Conservation (phyloP, 2,797 vertebrate species). For the Semotilus atromaculatus region DNA sequence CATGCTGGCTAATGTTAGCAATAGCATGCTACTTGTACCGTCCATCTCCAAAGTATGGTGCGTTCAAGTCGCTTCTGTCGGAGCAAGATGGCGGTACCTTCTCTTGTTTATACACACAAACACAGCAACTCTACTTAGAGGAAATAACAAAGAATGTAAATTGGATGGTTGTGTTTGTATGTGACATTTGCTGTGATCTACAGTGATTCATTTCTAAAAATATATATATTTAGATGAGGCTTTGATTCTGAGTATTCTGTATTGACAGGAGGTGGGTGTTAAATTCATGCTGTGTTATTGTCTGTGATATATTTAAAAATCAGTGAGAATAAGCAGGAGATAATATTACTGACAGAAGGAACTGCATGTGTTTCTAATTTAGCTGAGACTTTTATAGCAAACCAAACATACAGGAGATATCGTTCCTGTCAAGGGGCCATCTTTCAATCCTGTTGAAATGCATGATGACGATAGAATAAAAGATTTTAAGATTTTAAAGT, state of each 20-base stretch:
- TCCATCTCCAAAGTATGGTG: background rate
- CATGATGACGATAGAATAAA: background rate
- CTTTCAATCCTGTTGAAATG: background rate
- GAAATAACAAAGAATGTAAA: background rate
- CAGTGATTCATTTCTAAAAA: background rate
- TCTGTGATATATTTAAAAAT: slow-evolving; percentile 16
- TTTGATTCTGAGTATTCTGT: background rate
- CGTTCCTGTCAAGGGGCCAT: background rate
- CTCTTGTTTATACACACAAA: background rate
- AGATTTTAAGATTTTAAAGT: slow-evolving; percentile 22
- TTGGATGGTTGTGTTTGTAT: background rate
- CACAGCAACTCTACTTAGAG: no score
- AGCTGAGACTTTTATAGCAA: background rate
- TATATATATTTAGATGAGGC: background rate
- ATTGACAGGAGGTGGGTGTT: slow-evolving; percentile 4
- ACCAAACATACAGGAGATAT: background rate
- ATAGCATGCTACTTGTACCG: background rate
- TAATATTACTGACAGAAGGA: background rate
- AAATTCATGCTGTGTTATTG: background rate
- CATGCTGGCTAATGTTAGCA: background rate
- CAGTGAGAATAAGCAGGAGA: background rate
- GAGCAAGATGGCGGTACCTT: background rate
- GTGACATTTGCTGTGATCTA: background rate
- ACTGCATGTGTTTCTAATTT: background rate
- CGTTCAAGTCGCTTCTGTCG: background rate